Base-by-base conservation (phyloP, 2,888 invertebrate species). In the Cylindroiulus punctatus region DNA sequence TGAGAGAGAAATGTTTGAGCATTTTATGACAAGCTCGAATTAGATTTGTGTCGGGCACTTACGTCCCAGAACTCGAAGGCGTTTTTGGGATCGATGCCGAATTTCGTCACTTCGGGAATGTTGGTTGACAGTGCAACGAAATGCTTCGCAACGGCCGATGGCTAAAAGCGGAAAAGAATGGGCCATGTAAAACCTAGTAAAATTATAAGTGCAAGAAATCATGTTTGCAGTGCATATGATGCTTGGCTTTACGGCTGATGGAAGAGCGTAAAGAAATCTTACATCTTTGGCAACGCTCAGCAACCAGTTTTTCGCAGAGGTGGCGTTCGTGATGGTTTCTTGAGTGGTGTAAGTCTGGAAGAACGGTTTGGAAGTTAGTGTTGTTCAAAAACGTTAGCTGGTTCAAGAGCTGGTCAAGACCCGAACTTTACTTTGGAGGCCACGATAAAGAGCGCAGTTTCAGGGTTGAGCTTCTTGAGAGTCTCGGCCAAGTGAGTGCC, bases 11-110 rank as follows among this genome's bases (percentile, higher is more conserved):
- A 40, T 36, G 81, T 32, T 22, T 47, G 14, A 81, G n/a, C 26
- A 85, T 81, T 26, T 17, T 19, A 30, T 86, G 36, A 57, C 32
- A 17, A 40, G 36, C 36, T 7, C 36, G 30, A 85, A 36, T n/a
- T 87, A 1, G n/a, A 22, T 4, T 19, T 26, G 12, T 44, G 47
- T 7, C 26, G 84, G 83, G 84, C 36, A 91, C 92, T 91, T 89
- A 92, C 92, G 92, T 99, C 99, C 99, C 99, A 99, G 92, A 99
- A 99, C 32, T 96, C 98, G 92, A 99, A 99, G 98, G 99, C 99
- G 91, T 99, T 99, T 89, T 95, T 95, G 88, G 96, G 94, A 91
- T 98, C 96, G 89, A 99, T 99, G 22, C 99, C 99, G 92, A 99
- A 99, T 52, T 96, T 97, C 32, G 95, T 95, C n/a, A 98, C 99